phyloP scores from a whole-genome alignment of 1,140 invertebrate species.

The Heliothis subflexa region DNA sequence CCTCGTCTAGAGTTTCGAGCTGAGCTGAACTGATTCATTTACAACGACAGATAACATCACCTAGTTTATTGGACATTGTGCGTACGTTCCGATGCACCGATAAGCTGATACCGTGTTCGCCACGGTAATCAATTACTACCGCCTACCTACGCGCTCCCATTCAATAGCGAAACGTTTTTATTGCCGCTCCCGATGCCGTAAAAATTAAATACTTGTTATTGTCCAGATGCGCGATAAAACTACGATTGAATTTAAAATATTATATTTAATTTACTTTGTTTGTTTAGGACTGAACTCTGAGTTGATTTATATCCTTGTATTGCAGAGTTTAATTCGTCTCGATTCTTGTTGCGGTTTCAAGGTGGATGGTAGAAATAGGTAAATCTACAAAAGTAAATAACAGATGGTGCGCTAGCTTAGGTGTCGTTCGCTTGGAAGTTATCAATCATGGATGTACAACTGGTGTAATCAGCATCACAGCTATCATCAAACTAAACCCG shows the following conservation, averaged over 20 bases:
- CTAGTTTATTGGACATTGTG: constrained; percentile 84
- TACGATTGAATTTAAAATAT: constrained; percentile 65
- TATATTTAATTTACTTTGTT: constrained; percentile 57
- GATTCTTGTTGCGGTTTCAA: not conserved
- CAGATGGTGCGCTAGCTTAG: constrained; percentile 17
- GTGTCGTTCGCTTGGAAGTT: constrained; percentile 34
- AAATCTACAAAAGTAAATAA: constrained; percentile 21
- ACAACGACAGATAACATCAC: constrained; percentile 76
- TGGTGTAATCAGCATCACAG: constrained; percentile 34
- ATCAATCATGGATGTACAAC: constrained; percentile 30
- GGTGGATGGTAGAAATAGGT: not conserved
- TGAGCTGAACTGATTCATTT: constrained; percentile 78
- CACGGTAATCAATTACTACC: constrained; percentile 75
- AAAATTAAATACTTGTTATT: constrained; percentile 73
- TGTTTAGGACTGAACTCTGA: constrained; percentile 49
- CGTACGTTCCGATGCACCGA: constrained; percentile 70
- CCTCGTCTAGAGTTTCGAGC: constrained; percentile 53
- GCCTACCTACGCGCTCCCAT: constrained; percentile 52
- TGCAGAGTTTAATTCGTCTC: constrained; percentile 23
- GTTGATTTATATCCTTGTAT: constrained; percentile 34
- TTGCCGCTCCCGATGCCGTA: constrained; percentile 59
- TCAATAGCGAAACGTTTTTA: constrained; percentile 60
- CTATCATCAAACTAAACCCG: constrained; percentile 31
- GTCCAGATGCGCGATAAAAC: constrained; percentile 67
- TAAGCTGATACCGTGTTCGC: constrained; percentile 69